Base-by-base conservation (phyloP, 2,113 vertebrate genomes). In the Sapayoa aenigma region DNA sequence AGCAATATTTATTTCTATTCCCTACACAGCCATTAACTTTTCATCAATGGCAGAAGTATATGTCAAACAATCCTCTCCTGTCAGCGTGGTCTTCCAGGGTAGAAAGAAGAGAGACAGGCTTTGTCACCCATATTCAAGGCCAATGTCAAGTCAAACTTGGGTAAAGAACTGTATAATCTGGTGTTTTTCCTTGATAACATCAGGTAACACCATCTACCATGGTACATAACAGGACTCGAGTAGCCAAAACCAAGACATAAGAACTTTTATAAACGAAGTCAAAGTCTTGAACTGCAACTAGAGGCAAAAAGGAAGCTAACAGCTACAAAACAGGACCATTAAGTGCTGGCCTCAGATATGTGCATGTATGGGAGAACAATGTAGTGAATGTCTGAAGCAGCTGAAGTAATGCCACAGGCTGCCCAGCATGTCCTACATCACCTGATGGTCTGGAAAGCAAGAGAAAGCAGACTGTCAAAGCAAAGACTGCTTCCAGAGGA, bases 321-420 rank as follows among this genome's bases (percentile, higher is more conserved):
- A 58, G 8, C 27, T 69, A 22, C 18, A 58, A 63, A 88, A 21
- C 16, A 46, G 20, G 17, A 41, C 39, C 6, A 21, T 35, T 33
- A 41, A 47, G 14, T 35, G 8, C 30, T 67, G 42, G 18, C 27
- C 16, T 67, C 42, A 67, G 63, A 18, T 46, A 46, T 19, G 20
- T 1, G 2, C 11, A 20, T 25, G 11, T 37, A 11, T 3, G 0
- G 28, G 20, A 78, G 6, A 42, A 55, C 12, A 42, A 14, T 28
- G 9, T 35, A 52, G 66, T 24, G 9, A 17, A 21, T 28, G 20
- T 9, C 20, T 1, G 60, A 63, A 1, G 35, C 55, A 56, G 25
- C 22, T 83, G 55, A 55, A 82, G 46, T 41, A 68, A 33, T 39
- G 18, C 55, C 77, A 37, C 15, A 65, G 41, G 12, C 35, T 89